Evolutionary conservation across 2,797 vertebrate genomes (phyloP).

Genomic region (Picus viridis): DNA sequence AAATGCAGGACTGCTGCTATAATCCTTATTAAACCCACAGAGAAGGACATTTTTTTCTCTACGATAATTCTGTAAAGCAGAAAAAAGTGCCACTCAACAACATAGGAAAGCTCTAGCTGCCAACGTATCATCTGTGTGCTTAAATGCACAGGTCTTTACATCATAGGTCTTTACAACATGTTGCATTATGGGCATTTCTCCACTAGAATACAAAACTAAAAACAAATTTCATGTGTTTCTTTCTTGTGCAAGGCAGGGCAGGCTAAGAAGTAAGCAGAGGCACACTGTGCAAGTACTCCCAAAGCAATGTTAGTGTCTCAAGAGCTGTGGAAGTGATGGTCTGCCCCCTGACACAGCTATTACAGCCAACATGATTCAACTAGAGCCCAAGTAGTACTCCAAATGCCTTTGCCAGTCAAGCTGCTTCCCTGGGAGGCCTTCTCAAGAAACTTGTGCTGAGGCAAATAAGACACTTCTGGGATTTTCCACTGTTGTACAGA

Average conservation of each 20-base stretch:
- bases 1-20: neutral
- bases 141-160: neutral
- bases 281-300: neutral
- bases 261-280: neutral
- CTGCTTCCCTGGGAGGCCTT: neutral
- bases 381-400: neutral
- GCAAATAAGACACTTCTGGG: neutral
- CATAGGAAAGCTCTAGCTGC: neutral
- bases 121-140: neutral
- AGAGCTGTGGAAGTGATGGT: neutral
- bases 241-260: neutral
- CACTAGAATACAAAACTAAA: neutral
- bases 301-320: neutral
- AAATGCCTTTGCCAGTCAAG: neutral
- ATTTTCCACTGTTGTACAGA: neutral
- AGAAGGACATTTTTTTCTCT: neutral
- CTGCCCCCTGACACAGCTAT: accelerated
- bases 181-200: neutral
- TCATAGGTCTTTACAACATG: neutral
- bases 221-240: neutral
- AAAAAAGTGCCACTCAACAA: neutral
- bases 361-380: accelerated
- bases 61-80: neutral
- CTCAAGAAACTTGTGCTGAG: neutral
- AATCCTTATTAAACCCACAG: neutral